phyloP scores from a whole-genome alignment of 1,140 invertebrate species.

The Theocolax elegans region DNA sequence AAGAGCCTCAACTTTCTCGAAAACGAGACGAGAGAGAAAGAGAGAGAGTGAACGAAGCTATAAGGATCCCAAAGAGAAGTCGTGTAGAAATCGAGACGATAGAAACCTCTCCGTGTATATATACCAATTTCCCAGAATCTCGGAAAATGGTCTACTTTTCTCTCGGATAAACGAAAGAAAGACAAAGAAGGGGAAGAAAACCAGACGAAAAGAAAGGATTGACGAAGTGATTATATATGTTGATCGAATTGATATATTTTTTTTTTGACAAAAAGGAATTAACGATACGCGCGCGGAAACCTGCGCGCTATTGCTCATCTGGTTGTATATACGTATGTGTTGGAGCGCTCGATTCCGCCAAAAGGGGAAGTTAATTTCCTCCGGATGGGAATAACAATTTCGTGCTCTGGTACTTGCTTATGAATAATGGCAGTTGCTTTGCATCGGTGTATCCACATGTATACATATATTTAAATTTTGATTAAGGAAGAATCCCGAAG shows the following conservation, averaged over 20 bases:
- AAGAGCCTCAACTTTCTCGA: not conserved
- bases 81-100: not conserved
- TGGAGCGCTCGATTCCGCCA: not conserved
- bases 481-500: not conserved
- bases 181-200: too few species aligned
- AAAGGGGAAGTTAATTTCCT: conserved; percentile 17
- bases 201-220: too few species aligned
- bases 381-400: conserved; percentile 20
- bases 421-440: conserved; percentile 1
- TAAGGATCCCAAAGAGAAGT: not conserved
- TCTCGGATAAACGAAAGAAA: not conserved
- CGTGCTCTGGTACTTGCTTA: conserved; percentile 1
- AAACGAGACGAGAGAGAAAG: too few species aligned
- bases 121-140: conserved; percentile 7
- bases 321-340: not conserved
- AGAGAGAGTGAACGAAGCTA: not conserved
- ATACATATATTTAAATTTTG: too few species aligned
- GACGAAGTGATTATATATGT: not conserved
- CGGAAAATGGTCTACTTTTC: not conserved
- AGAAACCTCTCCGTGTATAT: too few species aligned
- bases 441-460: not conserved
- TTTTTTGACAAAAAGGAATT: not conserved
- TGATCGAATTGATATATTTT: not conserved
- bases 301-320: not conserved
- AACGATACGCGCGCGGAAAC: not conserved